Evolutionary conservation across 1,140 invertebrate species (phyloP), one percentile per base, ranked within the genome.

Genomic region (Pseudomyrmex sp.): DNA sequence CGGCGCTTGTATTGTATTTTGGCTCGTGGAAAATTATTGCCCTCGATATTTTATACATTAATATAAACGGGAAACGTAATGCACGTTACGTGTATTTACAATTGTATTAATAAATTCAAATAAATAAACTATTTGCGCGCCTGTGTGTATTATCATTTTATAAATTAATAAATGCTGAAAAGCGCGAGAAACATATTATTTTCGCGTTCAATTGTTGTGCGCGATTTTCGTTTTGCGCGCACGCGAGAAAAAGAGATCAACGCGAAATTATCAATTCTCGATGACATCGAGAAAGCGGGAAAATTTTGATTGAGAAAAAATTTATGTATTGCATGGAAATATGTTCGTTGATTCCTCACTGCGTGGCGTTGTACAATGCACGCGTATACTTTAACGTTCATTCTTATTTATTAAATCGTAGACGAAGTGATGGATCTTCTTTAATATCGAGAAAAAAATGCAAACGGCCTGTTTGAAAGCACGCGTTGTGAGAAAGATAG

Each of bases 331-430:
- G 2, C 23, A 15, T 13, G 13, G 15, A 20, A 12, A 8, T 70
- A 8, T 70, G 50, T 35, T 48, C 15, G 54, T 54, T 59, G 76
- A 80, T 80, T 23, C 44, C 66, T 5, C 44, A 7, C 35, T 35
- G 35, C 4, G 35, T 35, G 46, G 46, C 44, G 66, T 58, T 59
- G 48, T 50, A 68, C 63, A 35, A 35, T 35, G 35, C 35, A 7
- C 35, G 35, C 1, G 9, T 56, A 20, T 56, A 66, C 54, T 80
- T 54, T 72, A 72, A 80, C 44, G n/a, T 80, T 80, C 66, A 72
- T 80, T 80, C 44, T 80, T 80, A 80, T 72, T 80, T 59, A 80
- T 80, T 59, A 72, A 61, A 15, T 18, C 15, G 65, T 59, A 70
- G 0, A 35, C 35, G 35, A 35, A 15, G 65, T 44, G 76, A 18